Evolutionary conservation across 2,113 vertebrate genomes (phyloP).

Genomic region (Bos taurus): ARS-UCD2.0 NC_037328.1:124464501-124465000

Average conservation of each 20-base stretch:
- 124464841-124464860: slow-evolving; percentile 5
- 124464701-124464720: slow-evolving; percentile 53
- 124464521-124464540: background rate
- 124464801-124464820: slow-evolving; percentile 42
- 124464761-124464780: slow-evolving; percentile 40
- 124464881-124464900: slow-evolving; percentile 21
- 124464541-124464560: background rate
- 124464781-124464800: slow-evolving; percentile 47
- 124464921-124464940: background rate
- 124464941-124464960: background rate
- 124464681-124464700: slow-evolving; percentile 46
- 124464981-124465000: background rate
- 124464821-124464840: slow-evolving; percentile 57
- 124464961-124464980: background rate
- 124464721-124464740: slow-evolving; percentile 57
- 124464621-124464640: background rate
- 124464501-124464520: background rate
- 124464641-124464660: slow-evolving; percentile 5
- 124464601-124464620: background rate
- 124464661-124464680: slow-evolving; percentile 55
- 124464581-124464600: background rate
- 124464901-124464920: slow-evolving; percentile 34
- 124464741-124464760: slow-evolving; percentile 58
- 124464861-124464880: slow-evolving; percentile 20
- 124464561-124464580: background rate